Evolutionary conservation across 2,888 invertebrate genomes (phyloP), one percentile per base, ranked within the genome.

Genomic region (Parnassius orleans): DNA sequence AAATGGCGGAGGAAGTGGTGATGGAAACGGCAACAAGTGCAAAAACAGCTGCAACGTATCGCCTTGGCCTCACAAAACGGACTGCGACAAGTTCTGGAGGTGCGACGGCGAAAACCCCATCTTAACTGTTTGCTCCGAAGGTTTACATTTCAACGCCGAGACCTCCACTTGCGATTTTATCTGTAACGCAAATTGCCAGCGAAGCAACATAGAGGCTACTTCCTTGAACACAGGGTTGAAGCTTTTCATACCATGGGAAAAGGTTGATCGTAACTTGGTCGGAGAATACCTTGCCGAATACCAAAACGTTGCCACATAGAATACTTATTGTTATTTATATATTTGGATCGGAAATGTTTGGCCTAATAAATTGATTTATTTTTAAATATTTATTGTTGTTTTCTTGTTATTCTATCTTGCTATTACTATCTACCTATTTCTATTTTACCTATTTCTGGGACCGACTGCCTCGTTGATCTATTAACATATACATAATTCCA

Each of bases 81-180:
- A 84, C 52, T 87, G 90, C 54, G 81, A 83, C 63, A 86, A 84
- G 55, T 90, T 73, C 79, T 87, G 0, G 75, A 70, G 54, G 68
- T 80, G 0, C 68, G 71, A 43, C 73, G 68, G 61, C 55, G 61
- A 2, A 0, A 63, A 63, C 0, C 69, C 78, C 1, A 69, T 76
- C 15, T 42, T 86, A 41, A 71, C 73, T 0, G 66, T 71, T 0
- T 91, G 90, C 65, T 67, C 86, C 1, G 83, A 86, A 71, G 90
- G 90, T 42, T 73, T 91, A 10, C 79, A 84, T 61, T 91, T 87
- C 77, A 90, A 90, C 55, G 73, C 70, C 0, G 67, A 47, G 0
- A 82, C 80, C 0, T 68, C 66, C 1, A 83, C 83, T 0, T 90
- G 90, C 59, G 90, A 90, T 63, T 88, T 86, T 60, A 77, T 75